Evolutionary conservation across 2,888 invertebrate genomes (phyloP).

Genomic region (Hoplodrina ambigua): DNA sequence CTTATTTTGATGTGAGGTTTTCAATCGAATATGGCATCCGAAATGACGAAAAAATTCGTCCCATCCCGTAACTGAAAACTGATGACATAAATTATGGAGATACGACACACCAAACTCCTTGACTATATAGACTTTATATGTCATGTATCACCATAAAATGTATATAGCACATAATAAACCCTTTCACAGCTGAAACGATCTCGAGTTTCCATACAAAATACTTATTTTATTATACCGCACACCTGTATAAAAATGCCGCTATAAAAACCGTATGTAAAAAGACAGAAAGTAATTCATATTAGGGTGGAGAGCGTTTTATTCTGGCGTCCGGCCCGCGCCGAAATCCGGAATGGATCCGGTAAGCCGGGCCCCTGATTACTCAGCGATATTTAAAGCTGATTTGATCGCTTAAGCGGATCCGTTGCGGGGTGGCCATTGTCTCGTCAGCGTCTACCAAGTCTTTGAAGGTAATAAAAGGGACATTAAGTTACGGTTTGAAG

Average conservation of each 20-base stretch:
- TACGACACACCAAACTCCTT: not conserved
- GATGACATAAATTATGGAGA: not conserved
- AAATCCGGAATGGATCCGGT: conserved; percentile 65
- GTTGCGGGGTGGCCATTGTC: conserved; percentile 53
- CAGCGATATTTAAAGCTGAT: conserved; percentile 79
- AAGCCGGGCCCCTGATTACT: conserved; percentile 71
- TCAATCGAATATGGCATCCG: no score
- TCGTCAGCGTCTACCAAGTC: conserved; percentile 55
- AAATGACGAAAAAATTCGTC: no score
- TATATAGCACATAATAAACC: conserved; percentile 24
- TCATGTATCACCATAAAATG: conserved; percentile 34
- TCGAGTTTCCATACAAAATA: no score
- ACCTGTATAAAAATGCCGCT: conserved; percentile 14
- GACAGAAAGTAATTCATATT: conserved; percentile 56
- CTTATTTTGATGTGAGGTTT: no score
- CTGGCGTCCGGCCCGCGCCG: conserved; percentile 50
- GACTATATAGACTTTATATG: conserved; percentile 3
- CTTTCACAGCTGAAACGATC: conserved; percentile 3
- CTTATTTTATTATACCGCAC: conserved; percentile 5
- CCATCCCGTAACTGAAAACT: not conserved
- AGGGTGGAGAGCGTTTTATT: conserved; percentile 56
- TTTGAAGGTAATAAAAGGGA: conserved; percentile 27
- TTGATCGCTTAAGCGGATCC: conserved; percentile 71
- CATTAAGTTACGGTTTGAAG: conserved; percentile 21
- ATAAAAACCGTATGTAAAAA: conserved; percentile 43